A percentile compares a stretch with the other conserved stretches of the same genome.
phyloP scores from a whole-genome alignment of 2,113 vertebrate genomes.

The Vulpes vulpes region DNA sequence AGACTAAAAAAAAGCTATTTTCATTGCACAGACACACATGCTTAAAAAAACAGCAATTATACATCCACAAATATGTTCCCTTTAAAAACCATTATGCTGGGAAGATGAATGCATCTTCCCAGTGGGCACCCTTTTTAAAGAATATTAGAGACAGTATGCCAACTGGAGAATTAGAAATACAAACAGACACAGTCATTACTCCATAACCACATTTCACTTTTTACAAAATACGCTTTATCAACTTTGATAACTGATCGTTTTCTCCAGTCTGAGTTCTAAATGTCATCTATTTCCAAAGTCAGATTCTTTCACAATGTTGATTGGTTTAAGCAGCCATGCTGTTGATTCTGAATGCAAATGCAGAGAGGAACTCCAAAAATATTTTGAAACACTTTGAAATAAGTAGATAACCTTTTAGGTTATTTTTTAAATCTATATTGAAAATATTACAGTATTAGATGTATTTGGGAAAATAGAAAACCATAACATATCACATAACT shows the following conservation, averaged over 20 bases:
- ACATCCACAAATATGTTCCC: neutral
- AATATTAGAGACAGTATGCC: neutral
- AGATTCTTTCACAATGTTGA: neutral
- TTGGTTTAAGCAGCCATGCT: neutral
- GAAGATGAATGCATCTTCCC: neutral
- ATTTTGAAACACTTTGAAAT: neutral
- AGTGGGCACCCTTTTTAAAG: neutral
- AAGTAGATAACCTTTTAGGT: neutral
- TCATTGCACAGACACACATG: neutral
- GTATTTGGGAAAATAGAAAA: neutral
- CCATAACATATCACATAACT: neutral
- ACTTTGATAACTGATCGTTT: neutral
- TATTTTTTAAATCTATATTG: neutral
- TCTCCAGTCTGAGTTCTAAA: neutral
- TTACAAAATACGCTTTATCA: neutral
- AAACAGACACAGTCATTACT: neutral
- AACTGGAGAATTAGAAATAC: neutral
- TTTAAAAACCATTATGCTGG: neutral
- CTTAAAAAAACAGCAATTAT: neutral
- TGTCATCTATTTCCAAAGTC: conserved; percentile 27
- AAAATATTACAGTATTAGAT: neutral
- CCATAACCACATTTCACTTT: neutral
- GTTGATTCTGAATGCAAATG: neutral
- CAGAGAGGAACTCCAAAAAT: neutral
- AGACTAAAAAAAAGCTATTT: neutral